phyloP scores from a whole-genome alignment of 2,888 invertebrate species.

The Dryobota labecula region DNA sequence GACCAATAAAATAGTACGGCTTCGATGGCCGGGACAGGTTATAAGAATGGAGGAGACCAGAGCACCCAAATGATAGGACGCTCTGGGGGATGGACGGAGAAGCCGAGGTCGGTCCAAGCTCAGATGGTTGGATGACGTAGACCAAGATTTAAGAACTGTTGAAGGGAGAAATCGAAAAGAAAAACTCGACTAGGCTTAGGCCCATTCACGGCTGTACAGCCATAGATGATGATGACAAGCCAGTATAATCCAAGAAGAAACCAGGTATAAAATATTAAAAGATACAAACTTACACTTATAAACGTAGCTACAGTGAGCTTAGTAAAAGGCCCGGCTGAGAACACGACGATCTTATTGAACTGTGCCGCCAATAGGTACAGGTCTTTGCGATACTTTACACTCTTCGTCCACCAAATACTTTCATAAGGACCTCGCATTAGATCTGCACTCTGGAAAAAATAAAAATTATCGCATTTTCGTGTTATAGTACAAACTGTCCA shows the following conservation, averaged over 20 bases:
- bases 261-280: not conserved
- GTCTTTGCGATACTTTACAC: slow-evolving; percentile 69
- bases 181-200: not conserved
- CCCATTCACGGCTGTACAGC: not conserved
- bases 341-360: slow-evolving; percentile 75
- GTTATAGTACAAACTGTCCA: too few species aligned
- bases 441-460: slow-evolving; percentile 75
- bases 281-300: slow-evolving; percentile 74
- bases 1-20: fast-evolving
- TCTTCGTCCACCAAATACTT: slow-evolving; percentile 77
- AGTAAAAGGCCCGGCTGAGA: slow-evolving; percentile 82
- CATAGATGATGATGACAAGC: not conserved
- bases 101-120: not conserved
- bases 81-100: not conserved
- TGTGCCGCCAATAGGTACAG: slow-evolving; percentile 75
- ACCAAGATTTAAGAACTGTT: not conserved
- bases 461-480: too few species aligned
- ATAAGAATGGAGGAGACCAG: not conserved
- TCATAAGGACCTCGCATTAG: slow-evolving; percentile 79
- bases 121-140: not conserved
- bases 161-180: not conserved
- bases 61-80: not conserved
- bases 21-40: not conserved
- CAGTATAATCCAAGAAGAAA: not conserved
- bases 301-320: slow-evolving; percentile 81